These are phyloP conservation scores for Herminia tarsipennalis DNA, from an alignment of 2,888 invertebrate genomes.

Conservation along the genomic window DNA sequence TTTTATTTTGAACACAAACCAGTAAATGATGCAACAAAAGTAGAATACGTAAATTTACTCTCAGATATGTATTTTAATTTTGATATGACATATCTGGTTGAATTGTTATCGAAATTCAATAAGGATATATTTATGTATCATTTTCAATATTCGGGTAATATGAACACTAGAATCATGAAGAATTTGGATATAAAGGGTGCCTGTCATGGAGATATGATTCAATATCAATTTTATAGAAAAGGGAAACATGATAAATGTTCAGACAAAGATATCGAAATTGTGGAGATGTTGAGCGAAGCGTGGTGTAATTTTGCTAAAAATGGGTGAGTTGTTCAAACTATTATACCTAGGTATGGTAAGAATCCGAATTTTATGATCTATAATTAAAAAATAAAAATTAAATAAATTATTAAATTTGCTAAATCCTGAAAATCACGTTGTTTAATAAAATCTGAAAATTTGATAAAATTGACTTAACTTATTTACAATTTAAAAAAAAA, in stretches of 20 bases:
- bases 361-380: too few relatives aligned
- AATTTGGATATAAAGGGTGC: conserved; percentile 63
- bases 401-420: too few relatives aligned
- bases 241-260: conserved; percentile 55
- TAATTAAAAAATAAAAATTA: too few relatives aligned
- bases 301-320: conserved; percentile 70
- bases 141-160: conserved; percentile 64
- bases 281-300: conserved; percentile 60
- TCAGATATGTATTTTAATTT: conserved; percentile 64
- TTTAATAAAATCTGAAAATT: too few relatives aligned
- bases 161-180: conserved; percentile 67
- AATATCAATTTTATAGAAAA: conserved; percentile 70
- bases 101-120: conserved; percentile 49
- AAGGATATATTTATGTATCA: conserved; percentile 56
- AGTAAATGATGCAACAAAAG: conserved; percentile 40
- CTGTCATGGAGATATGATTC: conserved; percentile 70
- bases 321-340: conserved; percentile 75
- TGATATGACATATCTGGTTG: conserved; percentile 56
- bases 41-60: conserved; percentile 57
- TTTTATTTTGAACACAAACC: conserved; percentile 61
- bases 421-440: too few relatives aligned
- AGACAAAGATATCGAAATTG: conserved; percentile 54
- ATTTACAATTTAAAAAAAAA: too few relatives aligned
- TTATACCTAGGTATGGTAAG: too few relatives aligned
- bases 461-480: too few relatives aligned